Evolutionary conservation across 2,888 invertebrate genomes (phyloP).

Genomic region (Protodeltote pygarga): DNA sequence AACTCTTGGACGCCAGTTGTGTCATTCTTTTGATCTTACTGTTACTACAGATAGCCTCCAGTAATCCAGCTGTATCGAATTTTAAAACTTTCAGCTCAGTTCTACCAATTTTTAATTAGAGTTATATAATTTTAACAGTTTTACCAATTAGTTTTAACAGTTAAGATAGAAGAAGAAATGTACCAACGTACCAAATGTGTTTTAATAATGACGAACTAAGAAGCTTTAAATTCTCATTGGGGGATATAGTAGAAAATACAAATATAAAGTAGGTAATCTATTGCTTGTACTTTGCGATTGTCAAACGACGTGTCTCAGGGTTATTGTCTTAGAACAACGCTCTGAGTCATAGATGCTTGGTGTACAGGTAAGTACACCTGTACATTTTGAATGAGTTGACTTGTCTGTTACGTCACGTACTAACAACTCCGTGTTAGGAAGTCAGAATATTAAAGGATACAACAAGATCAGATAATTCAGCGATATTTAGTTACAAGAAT

Average conservation of each 20-base stretch:
- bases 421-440: slow-evolving; percentile 16
- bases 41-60: slow-evolving; percentile 26
- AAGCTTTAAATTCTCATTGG: too few species aligned
- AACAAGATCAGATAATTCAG: slow-evolving; percentile 24
- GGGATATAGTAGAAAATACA: too few species aligned
- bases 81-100: slow-evolving; percentile 19
- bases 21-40: slow-evolving; percentile 54
- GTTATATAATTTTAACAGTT: slow-evolving; percentile 1
- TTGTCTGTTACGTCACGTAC: slow-evolving; percentile 17
- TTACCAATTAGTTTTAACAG: too few species aligned
- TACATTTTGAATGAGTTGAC: slow-evolving; percentile 7
- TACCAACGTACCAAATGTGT: too few species aligned
- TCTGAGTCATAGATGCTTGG: slow-evolving; percentile 30
- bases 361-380: background rate
- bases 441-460: slow-evolving; percentile 8
- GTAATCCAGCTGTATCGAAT: slow-evolving; percentile 23
- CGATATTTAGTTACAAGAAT: slow-evolving; percentile 3
- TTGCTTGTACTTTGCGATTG: background rate
- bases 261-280: too few species aligned
- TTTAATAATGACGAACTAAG: too few species aligned
- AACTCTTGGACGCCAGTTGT: slow-evolving; percentile 50
- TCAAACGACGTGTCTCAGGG: slow-evolving; percentile 1
- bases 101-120: slow-evolving; percentile 6
- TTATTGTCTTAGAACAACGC: slow-evolving; percentile 18
- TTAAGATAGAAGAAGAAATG: too few species aligned